Evolutionary conservation across 2,113 vertebrate genomes (phyloP).

Genomic region (Odocoileus virginianus): DNA sequence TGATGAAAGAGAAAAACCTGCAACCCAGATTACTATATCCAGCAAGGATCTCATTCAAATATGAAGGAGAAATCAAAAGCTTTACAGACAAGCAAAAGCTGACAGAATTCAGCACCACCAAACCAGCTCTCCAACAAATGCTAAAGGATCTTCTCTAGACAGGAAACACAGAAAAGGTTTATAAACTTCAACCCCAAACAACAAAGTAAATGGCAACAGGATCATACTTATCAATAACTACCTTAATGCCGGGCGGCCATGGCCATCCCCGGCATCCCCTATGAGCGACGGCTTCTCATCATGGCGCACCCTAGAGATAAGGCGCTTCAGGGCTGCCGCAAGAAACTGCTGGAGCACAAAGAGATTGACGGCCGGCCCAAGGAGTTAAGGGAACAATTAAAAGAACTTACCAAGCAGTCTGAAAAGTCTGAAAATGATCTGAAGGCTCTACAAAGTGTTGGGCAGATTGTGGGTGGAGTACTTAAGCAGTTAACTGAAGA

Average conservation of each 20-base stretch:
- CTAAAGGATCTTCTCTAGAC: not conserved
- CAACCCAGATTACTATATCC: not conserved
- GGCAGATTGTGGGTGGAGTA: constrained; percentile 99
- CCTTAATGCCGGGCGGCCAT: constrained; percentile 66
- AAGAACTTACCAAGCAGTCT: constrained; percentile 98
- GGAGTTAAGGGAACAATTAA: constrained; percentile 95
- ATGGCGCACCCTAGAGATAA: constrained; percentile 97
- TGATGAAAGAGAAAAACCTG: not conserved
- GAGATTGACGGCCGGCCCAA: constrained; percentile 96
- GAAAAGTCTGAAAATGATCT: constrained; percentile 99
- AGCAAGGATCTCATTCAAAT: not conserved
- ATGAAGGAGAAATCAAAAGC: not conserved
- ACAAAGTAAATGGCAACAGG: not conserved
- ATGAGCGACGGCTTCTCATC: constrained; percentile 82
- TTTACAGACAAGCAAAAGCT: not conserved
- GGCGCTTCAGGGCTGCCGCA: constrained; percentile 95
- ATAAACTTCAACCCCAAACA: not conserved
- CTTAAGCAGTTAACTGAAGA: constrained; percentile 98
- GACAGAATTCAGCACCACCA: not conserved
- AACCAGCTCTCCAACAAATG: not conserved
- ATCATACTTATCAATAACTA: not conserved
- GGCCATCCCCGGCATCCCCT: constrained; percentile 81
- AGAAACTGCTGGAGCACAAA: constrained; percentile 97
- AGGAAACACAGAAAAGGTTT: not conserved
- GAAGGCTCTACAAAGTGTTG: constrained; percentile 97